Evolutionary conservation across 2,113 vertebrate species (phyloP), one percentile per base, ranked within the genome.

Genomic region (Todiramphus chloris): DNA sequence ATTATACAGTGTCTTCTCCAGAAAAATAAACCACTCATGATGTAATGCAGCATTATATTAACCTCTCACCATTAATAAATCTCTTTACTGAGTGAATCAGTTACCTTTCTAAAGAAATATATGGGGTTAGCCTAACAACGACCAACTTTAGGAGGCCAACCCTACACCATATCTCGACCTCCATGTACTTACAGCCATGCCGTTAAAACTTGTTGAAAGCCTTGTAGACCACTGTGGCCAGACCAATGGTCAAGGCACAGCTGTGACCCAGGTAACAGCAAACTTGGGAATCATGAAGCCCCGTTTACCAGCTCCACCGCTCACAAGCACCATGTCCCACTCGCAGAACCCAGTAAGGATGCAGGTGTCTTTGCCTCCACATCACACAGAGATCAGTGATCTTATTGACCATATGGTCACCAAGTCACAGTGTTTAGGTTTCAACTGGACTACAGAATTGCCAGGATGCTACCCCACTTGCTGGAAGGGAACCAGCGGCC

Each of bases 321-420:
- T 33, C 21, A 31, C 0, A 1, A 35, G 18, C 24, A 62, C 41
- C 76, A 83, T 3, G 0, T 28, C 33, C 66, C 9, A 4, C 10
- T 33, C 5, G 0, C 18, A 51, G 33, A 82, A 50, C 15, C 53
- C 30, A 82, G 37, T 18, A 70, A 56, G 37, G 37, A 6, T 6
- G 30, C 48, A 43, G 35, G 35, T 35, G 27, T 33, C 86, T 55
- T 23, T 53, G 9, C 2, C 23, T 10, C 7, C 0, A 0, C 44
- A 15, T 44, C 25, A 58, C 64, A 80, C 16, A 60, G 11, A 27
- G 4, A 44, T 19, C 16, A 39, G n/a, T 0, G 0, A 35, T 16
- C 60, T 58, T 44, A 18, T 9, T 80, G 81, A 56, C 43, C 24
- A 7, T 4, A 46, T 18, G 17, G 67, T 67, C 69, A 90, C 17